A percentile compares a stretch with the other conserved stretches of the same genome.
These are phyloP conservation scores for Ambastaia sidthimunki DNA, from an alignment of 2,797 vertebrate genomes.

Conservation along the genomic window DNA sequence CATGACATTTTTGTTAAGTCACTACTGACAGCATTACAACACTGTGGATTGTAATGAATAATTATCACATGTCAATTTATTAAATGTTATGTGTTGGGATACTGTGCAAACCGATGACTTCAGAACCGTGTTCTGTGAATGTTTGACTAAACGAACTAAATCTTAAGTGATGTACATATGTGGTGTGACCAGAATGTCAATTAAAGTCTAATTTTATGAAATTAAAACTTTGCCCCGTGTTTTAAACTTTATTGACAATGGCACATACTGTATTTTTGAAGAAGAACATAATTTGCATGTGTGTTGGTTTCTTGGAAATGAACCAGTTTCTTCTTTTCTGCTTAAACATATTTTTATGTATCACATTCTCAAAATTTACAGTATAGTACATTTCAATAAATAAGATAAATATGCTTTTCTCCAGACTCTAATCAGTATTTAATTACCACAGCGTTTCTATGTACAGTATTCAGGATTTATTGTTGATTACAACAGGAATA, in stretches of 20 bases:
- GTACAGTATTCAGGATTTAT: conserved; percentile 56
- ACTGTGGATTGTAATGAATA: conserved; percentile 36
- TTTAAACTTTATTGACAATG: conserved; percentile 1
- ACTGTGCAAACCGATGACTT: conserved; percentile 32
- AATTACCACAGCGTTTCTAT: conserved; percentile 51
- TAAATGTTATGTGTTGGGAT: conserved; percentile 18
- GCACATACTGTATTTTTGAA: not conserved
- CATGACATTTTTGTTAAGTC: not conserved
- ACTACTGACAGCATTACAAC: conserved; percentile 21
- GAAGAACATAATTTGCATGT: not conserved
- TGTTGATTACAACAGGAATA: conserved; percentile 57
- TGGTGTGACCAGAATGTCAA: conserved; percentile 42
- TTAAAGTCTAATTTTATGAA: conserved; percentile 54
- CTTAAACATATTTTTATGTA: conserved; percentile 73
- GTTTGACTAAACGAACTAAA: conserved; percentile 24
- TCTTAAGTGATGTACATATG: conserved; percentile 49
- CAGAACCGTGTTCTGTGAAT: conserved; percentile 49
- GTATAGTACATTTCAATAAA: conserved; percentile 72
- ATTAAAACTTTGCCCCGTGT: conserved; percentile 23
- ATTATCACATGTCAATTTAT: too few relatives aligned
- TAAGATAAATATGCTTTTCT: conserved; percentile 55
- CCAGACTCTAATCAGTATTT: conserved; percentile 43
- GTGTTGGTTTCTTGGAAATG: conserved; percentile 23
- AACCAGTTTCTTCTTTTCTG: conserved; percentile 40
- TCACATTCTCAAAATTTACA: conserved; percentile 70